These are phyloP conservation scores for Thera britannica DNA, from an alignment of 2,888 invertebrate genomes.

Conservation along the genomic window DNA sequence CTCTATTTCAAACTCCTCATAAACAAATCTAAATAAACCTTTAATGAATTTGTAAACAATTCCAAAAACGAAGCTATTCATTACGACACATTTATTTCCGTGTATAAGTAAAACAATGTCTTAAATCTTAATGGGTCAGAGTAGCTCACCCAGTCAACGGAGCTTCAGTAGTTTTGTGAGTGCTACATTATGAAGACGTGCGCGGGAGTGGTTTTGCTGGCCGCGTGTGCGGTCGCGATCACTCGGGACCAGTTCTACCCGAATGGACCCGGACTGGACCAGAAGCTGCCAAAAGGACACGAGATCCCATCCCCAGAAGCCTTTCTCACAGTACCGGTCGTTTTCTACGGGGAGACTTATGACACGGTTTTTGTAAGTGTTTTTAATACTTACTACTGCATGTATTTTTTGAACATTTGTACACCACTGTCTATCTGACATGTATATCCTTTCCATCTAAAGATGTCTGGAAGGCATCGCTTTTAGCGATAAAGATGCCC, in stretches of 20 bases:
- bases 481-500: no score
- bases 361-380: slow-evolving; percentile 93
- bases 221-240: slow-evolving; percentile 68
- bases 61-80: slow-evolving; percentile 19
- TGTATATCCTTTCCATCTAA: no score
- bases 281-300: slow-evolving; percentile 80
- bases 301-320: slow-evolving; percentile 88
- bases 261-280: slow-evolving; percentile 83
- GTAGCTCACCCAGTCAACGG: slow-evolving; percentile 11
- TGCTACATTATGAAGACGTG: slow-evolving; percentile 75
- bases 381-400: background rate
- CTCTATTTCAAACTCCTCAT: slow-evolving; percentile 2
- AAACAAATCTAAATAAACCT: slow-evolving; percentile 6
- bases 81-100: slow-evolving; percentile 34
- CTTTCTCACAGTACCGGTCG: slow-evolving; percentile 88
- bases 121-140: slow-evolving; percentile 30
- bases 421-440: no score
- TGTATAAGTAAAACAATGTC: slow-evolving; percentile 29
- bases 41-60: slow-evolving; percentile 24
- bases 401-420: background rate
- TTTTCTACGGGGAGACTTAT: slow-evolving; percentile 91
- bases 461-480: no score
- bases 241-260: slow-evolving; percentile 86
- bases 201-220: slow-evolving; percentile 62
- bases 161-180: slow-evolving; percentile 56